Conservation (phyloP, 2,888 invertebrate species). For the Drosophila ustulata region DNA sequence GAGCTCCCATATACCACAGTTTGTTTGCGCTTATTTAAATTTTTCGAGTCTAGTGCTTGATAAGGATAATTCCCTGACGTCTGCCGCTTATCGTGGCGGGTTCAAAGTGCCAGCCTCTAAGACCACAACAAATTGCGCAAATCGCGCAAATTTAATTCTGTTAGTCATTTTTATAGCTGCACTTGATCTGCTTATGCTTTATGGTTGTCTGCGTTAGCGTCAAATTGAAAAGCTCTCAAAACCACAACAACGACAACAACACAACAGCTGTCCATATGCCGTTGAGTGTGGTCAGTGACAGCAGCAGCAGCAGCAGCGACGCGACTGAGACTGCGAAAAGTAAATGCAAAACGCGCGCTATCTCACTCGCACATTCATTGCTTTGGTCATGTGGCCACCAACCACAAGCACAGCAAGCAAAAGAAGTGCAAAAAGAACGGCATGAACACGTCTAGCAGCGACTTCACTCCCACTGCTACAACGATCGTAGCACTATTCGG, state of each 20-base stretch:
- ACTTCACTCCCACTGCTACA: constrained; percentile 6
- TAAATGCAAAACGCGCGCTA: constrained; percentile 42
- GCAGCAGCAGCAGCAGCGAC: constrained; percentile 47
- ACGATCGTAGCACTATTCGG: constrained; percentile 34
- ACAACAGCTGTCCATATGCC: constrained; percentile 51
- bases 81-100: constrained; percentile 27
- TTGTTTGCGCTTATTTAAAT: constrained; percentile 47
- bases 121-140: constrained; percentile 10
- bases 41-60: constrained; percentile 45
- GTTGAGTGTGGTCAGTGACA: constrained; percentile 71
- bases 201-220: constrained; percentile 6
- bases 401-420: constrained; percentile 4
- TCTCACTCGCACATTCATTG: constrained; percentile 1
- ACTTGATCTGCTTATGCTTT: constrained; percentile 16
- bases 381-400: constrained; percentile 16
- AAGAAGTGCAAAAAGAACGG: constrained; percentile 20
- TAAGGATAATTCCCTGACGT: constrained; percentile 43
- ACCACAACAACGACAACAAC: constrained; percentile 22
- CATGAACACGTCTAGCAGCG: constrained; percentile 14
- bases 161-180: constrained; percentile 19
- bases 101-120: constrained; percentile 26
- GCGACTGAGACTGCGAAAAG: constrained; percentile 39
- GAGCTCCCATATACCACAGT: constrained; percentile 24
- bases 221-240: constrained; percentile 38
- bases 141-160: neutral